A percentile compares a stretch with the other conserved stretches of the same genome.
Conservation (phyloP, 2,797 vertebrate species). For the Oreochromis grahami region DNA sequence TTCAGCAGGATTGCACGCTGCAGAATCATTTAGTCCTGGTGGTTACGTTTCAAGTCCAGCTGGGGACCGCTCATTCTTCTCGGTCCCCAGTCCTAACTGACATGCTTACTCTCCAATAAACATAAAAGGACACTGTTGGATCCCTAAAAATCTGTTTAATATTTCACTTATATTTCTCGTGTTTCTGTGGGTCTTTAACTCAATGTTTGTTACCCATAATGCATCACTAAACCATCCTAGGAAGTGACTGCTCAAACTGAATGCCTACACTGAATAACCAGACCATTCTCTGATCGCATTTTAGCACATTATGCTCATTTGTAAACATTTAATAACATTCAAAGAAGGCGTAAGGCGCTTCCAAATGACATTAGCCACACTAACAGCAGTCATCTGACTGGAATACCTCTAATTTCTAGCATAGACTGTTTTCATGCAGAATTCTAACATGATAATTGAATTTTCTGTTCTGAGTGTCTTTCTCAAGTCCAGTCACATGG, state of each 20-base stretch:
- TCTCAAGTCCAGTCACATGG: conserved; percentile 79
- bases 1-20: neutral
- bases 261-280: conserved; percentile 31
- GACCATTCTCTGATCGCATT: conserved; percentile 66
- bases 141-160: neutral
- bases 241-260: conserved; percentile 14
- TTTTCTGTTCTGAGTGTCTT: conserved; percentile 75
- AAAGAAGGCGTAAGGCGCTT: conserved; percentile 67
- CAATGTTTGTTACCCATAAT: neutral
- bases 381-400: conserved; percentile 82
- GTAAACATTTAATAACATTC: conserved; percentile 81
- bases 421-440: conserved; percentile 85
- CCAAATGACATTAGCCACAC: conserved; percentile 67
- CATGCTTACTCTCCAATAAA: neutral
- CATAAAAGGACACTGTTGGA: neutral
- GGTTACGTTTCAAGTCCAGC: neutral
- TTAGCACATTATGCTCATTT: conserved; percentile 75
- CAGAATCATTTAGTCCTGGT: neutral
- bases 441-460: conserved; percentile 82
- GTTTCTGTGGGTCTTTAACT: neutral
- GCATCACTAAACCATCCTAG: conserved; percentile 16
- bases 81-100: neutral
- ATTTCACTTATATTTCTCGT: neutral
- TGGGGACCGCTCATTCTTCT: neutral
- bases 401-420: conserved; percentile 79